Conservation (phyloP, 2,888 invertebrate species). For the Atethmia centrago region DNA sequence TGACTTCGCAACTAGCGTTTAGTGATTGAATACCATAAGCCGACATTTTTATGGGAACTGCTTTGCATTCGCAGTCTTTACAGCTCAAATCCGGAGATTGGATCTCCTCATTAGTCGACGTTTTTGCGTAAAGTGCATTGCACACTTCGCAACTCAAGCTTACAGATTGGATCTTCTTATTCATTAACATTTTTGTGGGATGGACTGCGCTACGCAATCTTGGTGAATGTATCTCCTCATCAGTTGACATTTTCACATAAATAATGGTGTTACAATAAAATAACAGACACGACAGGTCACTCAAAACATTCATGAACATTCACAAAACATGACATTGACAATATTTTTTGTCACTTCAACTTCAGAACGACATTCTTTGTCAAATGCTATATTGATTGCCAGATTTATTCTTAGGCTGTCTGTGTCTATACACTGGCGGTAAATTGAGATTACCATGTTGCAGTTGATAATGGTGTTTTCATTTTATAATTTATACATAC, state of each 20-base stretch:
- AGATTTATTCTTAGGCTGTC: constrained; percentile 15
- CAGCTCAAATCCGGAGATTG: background rate
- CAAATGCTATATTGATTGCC: constrained; percentile 16
- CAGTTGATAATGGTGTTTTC: background rate
- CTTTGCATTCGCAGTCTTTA: background rate
- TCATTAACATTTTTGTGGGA: background rate
- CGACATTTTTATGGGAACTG: background rate
- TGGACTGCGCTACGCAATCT: constrained; percentile 11
- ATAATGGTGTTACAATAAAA: constrained; percentile 14
- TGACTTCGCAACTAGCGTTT: background rate
- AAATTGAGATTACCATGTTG: background rate
- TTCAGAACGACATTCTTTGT: constrained; percentile 1
- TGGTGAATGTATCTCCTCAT: constrained; percentile 17
- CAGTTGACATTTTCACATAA: constrained; percentile 13
- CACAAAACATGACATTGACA: constrained; percentile 21
- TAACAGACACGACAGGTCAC: constrained; percentile 6
- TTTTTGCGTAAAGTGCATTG: background rate
- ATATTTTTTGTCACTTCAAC: background rate
- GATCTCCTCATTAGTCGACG: background rate
- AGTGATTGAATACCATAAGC: background rate
- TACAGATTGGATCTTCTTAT: constrained; percentile 6
- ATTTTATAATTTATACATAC: too few relatives aligned
- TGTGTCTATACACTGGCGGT: background rate
- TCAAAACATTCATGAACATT: constrained; percentile 13
- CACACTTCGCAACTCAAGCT: background rate